Base-by-base conservation (phyloP, 2,797 vertebrate species). In the Cyprinodon diabolis region DNA sequence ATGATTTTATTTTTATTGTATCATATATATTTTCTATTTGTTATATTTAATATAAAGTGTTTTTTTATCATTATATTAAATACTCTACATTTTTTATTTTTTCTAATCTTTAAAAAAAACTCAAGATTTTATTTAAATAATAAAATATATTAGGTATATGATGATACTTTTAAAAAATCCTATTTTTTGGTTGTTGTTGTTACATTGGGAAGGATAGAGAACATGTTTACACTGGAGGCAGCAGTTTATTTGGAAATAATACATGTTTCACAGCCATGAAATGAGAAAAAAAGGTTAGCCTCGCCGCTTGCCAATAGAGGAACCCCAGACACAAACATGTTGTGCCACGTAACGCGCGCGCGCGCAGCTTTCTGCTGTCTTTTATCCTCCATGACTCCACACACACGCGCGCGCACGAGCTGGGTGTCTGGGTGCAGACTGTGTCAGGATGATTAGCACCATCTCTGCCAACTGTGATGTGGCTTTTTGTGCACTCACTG, bases 401-500 rank as follows among this genome's bases (percentile, higher is more conserved):
- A 10, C 74, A 19, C 71, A 19, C 58, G 13, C 74, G 17, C 71
- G 40, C 70, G 48, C 70, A 49, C 55, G 25, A 58, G 52, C 65
- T 17, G 21, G 54, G 79, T 82, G 90, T 84, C 89, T 86, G 90
- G 84, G 90, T 89, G 85, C 86, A 91, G 83, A 86, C 90, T 84
- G 89, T 91, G 91, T 93, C 87, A 89, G 86, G 91, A 90, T 93
- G 93, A 94, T 94, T 93, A 93, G 91, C 92, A 88, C 91, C 89
- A 81, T 92, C 88, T 91, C 91, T 93, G 91, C 92, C 90, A 93
- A 93, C 91, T 92, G 91, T 92, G 93, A 93, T 93, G 91, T 90
- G 93, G 93, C 91, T 93, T 94, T 94, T 93, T 93, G 91, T 93
- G 92, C 89, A 82, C 90, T 92, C 88, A 72, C 91, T 92, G 93